Evolutionary conservation across 2,888 invertebrate species (phyloP).

Genomic region (Melinaea marsaeus): DNA sequence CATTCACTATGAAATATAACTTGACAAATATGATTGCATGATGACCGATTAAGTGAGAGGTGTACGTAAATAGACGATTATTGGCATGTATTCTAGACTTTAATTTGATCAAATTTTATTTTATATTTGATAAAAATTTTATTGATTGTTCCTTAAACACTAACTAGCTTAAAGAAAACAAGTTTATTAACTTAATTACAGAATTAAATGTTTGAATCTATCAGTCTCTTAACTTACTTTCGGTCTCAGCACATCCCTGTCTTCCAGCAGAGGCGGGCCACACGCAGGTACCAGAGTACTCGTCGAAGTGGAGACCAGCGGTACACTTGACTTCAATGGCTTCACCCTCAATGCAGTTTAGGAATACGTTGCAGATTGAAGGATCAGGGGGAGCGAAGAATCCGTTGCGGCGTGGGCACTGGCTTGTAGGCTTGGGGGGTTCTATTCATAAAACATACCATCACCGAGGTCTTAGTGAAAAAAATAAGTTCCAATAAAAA

Average conservation of each 20-base stretch:
- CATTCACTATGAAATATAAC: background rate
- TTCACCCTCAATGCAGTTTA: constrained; percentile 92
- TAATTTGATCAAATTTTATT: background rate
- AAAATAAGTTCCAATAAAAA: too few species aligned
- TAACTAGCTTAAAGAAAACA: too few species aligned
- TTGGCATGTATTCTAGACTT: constrained; percentile 3
- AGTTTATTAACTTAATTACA: too few species aligned
- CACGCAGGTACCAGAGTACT: constrained; percentile 92
- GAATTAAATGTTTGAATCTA: too few species aligned
- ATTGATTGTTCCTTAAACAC: background rate
- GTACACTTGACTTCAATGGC: constrained; percentile 88
- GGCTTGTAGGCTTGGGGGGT: constrained; percentile 82
- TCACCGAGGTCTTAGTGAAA: background rate
- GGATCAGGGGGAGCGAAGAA: constrained; percentile 94
- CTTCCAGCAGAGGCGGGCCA: constrained; percentile 91
- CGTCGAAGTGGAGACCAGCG: constrained; percentile 93
- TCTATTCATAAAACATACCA: constrained; percentile 70
- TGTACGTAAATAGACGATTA: constrained; percentile 17
- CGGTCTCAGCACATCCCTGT: constrained; percentile 81
- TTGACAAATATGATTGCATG: background rate
- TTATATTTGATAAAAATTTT: background rate
- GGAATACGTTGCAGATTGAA: constrained; percentile 89
- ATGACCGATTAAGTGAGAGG: constrained; percentile 26
- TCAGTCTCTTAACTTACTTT: constrained; percentile 62
- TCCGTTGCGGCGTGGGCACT: constrained; percentile 91